These are phyloP conservation scores for Dasyprocta punctata DNA, from an alignment of 2,113 vertebrate species.

Conservation along the genomic window DNA sequence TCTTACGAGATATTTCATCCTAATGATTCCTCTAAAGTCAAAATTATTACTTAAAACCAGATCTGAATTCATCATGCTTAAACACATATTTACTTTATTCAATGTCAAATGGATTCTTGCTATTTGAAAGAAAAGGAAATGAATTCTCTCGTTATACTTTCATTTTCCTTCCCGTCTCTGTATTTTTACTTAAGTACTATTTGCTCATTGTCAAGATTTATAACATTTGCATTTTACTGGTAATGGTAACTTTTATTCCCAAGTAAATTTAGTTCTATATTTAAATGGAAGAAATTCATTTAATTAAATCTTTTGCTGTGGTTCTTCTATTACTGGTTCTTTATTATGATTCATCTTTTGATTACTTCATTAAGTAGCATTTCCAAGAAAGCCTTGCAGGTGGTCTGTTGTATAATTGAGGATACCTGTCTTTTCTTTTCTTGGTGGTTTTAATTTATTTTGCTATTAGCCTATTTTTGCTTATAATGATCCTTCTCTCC, in stretches of 20 bases:
- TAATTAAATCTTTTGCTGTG: neutral
- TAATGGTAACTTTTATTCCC: neutral
- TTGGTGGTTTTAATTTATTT: neutral
- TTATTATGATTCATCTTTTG: constrained; percentile 6
- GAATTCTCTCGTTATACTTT: neutral
- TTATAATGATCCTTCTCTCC: neutral
- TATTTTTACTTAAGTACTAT: neutral
- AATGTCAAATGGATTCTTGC: neutral
- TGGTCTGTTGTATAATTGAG: neutral
- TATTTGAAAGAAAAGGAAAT: neutral
- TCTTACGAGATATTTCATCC: neutral
- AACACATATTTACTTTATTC: neutral
- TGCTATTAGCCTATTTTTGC: neutral
- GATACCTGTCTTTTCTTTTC: neutral
- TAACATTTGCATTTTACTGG: neutral
- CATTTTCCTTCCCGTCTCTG: neutral
- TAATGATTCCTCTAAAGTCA: neutral
- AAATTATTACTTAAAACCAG: neutral
- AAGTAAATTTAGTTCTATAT: neutral
- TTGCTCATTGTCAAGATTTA: neutral
- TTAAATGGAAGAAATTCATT: constrained; percentile 14
- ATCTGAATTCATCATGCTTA: neutral
- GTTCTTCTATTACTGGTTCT: neutral
- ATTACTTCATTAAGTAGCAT: neutral
- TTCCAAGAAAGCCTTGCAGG: neutral